These are phyloP conservation scores for Metalampra italica DNA, from an alignment of 2,888 invertebrate genomes.

Conservation along the genomic window DNA sequence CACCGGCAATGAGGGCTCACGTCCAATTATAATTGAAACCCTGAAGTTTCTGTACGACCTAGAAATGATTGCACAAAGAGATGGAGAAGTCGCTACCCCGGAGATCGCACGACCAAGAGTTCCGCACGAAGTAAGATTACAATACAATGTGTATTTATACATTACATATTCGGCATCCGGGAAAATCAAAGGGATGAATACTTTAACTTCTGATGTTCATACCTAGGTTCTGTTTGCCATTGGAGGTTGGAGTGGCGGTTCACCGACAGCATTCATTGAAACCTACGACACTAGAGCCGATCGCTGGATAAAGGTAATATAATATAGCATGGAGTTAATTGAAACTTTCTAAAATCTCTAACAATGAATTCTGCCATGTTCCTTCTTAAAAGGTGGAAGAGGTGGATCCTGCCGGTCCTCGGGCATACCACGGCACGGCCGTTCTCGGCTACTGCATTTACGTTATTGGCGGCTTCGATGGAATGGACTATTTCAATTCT, in stretches of 20 bases:
- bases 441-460: conserved; percentile 91
- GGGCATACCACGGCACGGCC: conserved; percentile 96
- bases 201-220: not conserved
- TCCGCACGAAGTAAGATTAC: conserved; percentile 83
- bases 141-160: not conserved
- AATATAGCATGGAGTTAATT: not conserved
- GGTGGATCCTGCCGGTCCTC: conserved; percentile 89
- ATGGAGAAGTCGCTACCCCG: conserved; percentile 90
- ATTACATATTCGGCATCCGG: no score
- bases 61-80: conserved; percentile 89
- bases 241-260: conserved; percentile 80
- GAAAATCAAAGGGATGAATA: no score
- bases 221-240: conserved; percentile 84
- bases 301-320: conserved; percentile 87
- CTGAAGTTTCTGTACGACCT: conserved; percentile 94
- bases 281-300: conserved; percentile 94
- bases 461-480: conserved; percentile 95
- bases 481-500: conserved; percentile 91
- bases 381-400: conserved; percentile 79
- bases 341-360: not conserved
- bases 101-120: conserved; percentile 90
- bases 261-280: conserved; percentile 88
- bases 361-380: not conserved
- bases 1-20: conserved; percentile 87
- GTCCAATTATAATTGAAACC: conserved; percentile 94